These are phyloP conservation scores for Tapirus indicus DNA, from an alignment of 2,797 vertebrate genomes.

Conservation along the genomic window DNA sequence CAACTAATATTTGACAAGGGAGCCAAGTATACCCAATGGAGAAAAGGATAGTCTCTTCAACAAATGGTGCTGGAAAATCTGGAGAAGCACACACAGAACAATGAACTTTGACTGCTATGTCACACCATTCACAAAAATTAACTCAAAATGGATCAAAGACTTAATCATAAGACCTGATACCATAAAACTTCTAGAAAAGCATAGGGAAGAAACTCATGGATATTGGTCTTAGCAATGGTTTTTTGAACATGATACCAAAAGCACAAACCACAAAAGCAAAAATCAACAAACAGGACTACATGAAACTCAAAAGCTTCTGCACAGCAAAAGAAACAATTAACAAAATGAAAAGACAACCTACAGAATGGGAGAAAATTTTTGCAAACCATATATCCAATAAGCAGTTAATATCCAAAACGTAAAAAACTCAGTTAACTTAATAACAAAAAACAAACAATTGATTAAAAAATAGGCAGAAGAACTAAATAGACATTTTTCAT, in stretches of 20 bases:
- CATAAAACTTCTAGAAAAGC: background rate
- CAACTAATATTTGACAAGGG: background rate
- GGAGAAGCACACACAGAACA: background rate
- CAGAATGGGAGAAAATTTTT: background rate
- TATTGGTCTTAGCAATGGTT: background rate
- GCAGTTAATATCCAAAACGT: background rate
- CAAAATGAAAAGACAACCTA: background rate
- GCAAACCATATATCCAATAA: background rate
- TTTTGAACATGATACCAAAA: background rate
- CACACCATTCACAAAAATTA: background rate
- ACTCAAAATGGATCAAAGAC: background rate
- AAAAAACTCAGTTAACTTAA: background rate
- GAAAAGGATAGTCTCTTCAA: background rate
- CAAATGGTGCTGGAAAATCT: background rate
- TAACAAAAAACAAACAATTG: background rate
- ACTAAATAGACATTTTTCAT: background rate
- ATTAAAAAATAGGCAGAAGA: background rate
- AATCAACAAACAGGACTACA: background rate
- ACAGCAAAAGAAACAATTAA: background rate
- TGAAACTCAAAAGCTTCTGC: background rate
- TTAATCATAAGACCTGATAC: background rate
- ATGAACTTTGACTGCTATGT: background rate
- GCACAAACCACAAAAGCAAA: background rate
- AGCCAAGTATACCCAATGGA: background rate
- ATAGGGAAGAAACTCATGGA: background rate